Evolutionary conservation across 2,888 invertebrate genomes (phyloP), one percentile per base, ranked within the genome.

Genomic region (Drosophila kanekoi): DNA sequence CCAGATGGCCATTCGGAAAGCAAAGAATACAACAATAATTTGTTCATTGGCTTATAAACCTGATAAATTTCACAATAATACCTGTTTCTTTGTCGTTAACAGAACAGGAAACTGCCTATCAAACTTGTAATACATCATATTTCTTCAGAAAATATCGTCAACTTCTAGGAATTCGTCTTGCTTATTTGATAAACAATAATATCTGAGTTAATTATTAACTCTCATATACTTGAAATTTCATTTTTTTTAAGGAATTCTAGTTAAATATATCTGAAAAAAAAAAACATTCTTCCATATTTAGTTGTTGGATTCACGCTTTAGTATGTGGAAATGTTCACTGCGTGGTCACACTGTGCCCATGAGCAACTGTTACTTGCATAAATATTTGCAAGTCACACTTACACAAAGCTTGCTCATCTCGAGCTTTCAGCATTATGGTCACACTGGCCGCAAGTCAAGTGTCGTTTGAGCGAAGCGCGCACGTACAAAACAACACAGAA

Each of bases 391-490:
- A 9, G 11, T 23, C 47, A 13, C 14, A 45, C 37, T 28, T 35
- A 45, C 14, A 6, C 4, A 16, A 0, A 13, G 9, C 0, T 9
- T 20, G 61, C 33, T 1, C 72, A 76, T 70, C 71, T 40, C 63
- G 54, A 76, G 35, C 4, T 40, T 51, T 3, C 0, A 0, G 5
- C 1, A 5, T 33, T 44, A 77, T 73, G 73, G 77, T 64, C 77
- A 73, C 73, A 73, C 72, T 74, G 57, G 28, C 35, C 16, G 49
- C 44, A 23, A 56, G 57, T 58, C 32, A 65, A 78, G 69, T 63
- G 63, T n/a, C 48, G 43, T 57, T 23, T 49, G 54, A 53, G 43
- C 66, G 54, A 59, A 61, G 77, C 66, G 81, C 78, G 64, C 70
- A 53, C 47, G 56, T 64, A 65, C 41, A 58, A 65, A 58, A 45